phyloP scores from a whole-genome alignment of 2,113 vertebrate species.

The Lonchura striata region DNA sequence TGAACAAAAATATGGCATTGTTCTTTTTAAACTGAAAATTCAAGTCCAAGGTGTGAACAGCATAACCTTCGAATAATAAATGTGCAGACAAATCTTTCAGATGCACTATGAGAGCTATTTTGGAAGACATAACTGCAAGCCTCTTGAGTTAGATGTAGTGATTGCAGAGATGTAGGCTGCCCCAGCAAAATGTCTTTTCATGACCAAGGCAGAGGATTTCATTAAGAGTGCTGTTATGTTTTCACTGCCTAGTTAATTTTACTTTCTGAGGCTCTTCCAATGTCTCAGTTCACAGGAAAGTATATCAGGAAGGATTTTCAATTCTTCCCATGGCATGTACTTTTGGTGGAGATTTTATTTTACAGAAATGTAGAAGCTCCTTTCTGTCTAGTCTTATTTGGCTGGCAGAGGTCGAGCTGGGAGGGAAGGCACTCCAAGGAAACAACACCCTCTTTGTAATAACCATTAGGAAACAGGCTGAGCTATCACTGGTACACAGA shows the following conservation, averaged over 20 bases:
- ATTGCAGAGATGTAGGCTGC: not conserved
- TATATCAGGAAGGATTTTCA: not conserved
- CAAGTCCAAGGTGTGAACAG: slow-evolving; percentile 18
- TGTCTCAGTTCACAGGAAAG: not conserved
- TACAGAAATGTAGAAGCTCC: not conserved
- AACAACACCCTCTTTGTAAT: not conserved
- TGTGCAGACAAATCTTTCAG: not conserved
- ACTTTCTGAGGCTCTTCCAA: not conserved
- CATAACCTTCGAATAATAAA: slow-evolving; percentile 31
- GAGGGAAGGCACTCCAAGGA: not conserved
- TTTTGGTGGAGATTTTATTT: not conserved
- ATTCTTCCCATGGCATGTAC: not conserved
- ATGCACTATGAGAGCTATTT: not conserved
- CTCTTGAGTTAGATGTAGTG: not conserved
- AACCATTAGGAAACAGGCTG: not conserved
- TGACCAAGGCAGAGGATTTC: not conserved
- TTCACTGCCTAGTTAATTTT: not conserved
- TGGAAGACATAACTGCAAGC: not conserved
- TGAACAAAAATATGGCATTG: slow-evolving; percentile 9
- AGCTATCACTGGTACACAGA: not conserved
- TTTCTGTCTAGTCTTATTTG: not conserved
- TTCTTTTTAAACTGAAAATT: slow-evolving; percentile 32
- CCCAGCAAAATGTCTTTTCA: not conserved
- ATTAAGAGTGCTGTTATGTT: not conserved
- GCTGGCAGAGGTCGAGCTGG: not conserved